Conservation (phyloP, 1,140 invertebrate species). For the Drosophila baimaii region DNA sequence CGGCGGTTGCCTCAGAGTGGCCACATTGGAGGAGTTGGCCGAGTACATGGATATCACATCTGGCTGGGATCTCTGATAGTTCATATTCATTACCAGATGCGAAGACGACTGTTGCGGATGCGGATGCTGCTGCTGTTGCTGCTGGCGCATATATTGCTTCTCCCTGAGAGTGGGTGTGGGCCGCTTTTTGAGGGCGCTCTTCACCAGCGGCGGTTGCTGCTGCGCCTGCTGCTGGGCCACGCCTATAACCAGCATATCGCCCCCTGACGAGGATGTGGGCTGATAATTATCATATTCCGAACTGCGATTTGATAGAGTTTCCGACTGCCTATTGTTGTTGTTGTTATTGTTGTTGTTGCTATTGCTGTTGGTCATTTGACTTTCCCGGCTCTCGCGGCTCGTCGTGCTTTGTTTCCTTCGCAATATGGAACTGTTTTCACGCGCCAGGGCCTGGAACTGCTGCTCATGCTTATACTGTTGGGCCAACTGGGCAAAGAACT, state of each 20-base stretch:
- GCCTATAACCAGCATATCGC: constrained; percentile 71
- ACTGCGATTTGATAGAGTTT: constrained; percentile 78
- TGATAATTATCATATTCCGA: constrained; percentile 82
- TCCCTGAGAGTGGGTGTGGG: constrained; percentile 67
- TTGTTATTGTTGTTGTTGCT: constrained; percentile 46
- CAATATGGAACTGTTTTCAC: constrained; percentile 56
- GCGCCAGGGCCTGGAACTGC: constrained; percentile 52
- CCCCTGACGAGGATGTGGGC: constrained; percentile 28
- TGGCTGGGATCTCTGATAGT: constrained; percentile 50
- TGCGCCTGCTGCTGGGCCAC: constrained; percentile 71
- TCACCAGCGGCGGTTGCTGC: constrained; percentile 65
- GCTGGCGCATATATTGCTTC: constrained; percentile 59
- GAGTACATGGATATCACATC: constrained; percentile 79
- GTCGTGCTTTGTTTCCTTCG: constrained; percentile 67
- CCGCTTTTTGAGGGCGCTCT: constrained; percentile 72
- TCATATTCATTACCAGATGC: constrained; percentile 46
- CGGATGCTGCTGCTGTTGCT: constrained; percentile 45
- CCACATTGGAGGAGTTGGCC: constrained; percentile 80
- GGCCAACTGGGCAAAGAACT: constrained; percentile 74
- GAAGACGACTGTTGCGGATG: constrained; percentile 26
- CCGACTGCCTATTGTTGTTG: constrained; percentile 71
- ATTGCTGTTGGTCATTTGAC: constrained; percentile 35
- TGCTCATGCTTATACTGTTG: constrained; percentile 79
- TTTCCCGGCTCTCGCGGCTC: constrained; percentile 57
- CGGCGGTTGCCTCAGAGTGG: constrained; percentile 73